A percentile compares a stretch with the other conserved stretches of the same genome.
phyloP scores from a whole-genome alignment of 2,113 vertebrate species.

The Spizaetus ornatus region DNA sequence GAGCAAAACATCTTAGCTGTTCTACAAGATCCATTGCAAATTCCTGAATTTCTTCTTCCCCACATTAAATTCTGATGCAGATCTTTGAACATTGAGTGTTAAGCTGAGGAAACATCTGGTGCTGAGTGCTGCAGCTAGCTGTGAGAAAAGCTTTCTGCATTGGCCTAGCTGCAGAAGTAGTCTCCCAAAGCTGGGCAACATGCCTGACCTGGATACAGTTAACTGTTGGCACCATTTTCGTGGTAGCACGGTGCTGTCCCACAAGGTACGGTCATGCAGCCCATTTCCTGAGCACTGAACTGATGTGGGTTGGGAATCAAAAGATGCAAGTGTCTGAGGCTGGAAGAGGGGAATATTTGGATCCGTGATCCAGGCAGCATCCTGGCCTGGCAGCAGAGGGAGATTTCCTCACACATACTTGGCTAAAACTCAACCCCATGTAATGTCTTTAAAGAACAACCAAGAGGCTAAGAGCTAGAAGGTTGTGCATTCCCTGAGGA shows the following conservation, averaged over 20 bases:
- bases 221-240: neutral
- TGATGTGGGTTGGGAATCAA: neutral
- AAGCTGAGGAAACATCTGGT: neutral
- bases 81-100: neutral
- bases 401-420: slow-evolving; percentile 48
- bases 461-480: neutral
- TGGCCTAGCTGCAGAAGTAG: neutral
- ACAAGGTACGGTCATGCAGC: neutral
- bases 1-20: neutral
- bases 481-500: neutral
- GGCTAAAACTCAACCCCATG: slow-evolving; percentile 18
- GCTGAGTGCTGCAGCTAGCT: neutral
- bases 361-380: neutral
- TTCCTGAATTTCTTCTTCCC: neutral
- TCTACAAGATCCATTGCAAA: neutral
- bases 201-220: neutral
- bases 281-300: neutral
- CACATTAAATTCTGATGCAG: neutral
- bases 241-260: neutral
- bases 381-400: slow-evolving; percentile 41
- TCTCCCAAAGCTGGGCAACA: neutral
- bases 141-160: neutral
- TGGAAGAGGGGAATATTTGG: neutral
- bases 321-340: neutral
- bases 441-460: slow-evolving; percentile 41